Evolutionary conservation across 1,140 invertebrate genomes (phyloP).

Genomic region (Bombus terrestris): DNA sequence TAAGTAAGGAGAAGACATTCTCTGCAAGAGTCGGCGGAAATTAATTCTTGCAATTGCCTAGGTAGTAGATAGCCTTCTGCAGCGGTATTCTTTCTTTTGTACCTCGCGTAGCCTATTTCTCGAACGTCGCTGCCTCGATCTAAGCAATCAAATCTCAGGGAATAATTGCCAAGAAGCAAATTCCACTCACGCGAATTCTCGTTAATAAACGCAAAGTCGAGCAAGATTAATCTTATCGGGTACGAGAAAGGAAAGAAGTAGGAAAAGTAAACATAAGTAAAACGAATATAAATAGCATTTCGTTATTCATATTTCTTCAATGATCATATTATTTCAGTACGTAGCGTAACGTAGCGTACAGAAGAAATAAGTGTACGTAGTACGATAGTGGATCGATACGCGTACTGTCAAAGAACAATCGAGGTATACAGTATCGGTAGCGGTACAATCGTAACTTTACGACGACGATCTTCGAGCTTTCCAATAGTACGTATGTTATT

Average conservation of each 20-base stretch:
- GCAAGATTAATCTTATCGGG: neutral
- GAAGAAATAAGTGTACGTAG: neutral
- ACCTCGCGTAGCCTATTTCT: neutral
- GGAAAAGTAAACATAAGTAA: neutral
- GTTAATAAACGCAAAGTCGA: neutral
- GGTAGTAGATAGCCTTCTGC: constrained; percentile 6
- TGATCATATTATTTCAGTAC: no score
- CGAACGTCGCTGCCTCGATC: neutral
- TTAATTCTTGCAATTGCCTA: constrained; percentile 18
- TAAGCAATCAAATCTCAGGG: neutral
- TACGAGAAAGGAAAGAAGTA: neutral
- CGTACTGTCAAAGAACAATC: neutral
- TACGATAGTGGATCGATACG: no score
- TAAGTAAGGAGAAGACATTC: neutral
- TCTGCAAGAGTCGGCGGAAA: constrained; percentile 1
- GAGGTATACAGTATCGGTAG: neutral
- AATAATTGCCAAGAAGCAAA: neutral
- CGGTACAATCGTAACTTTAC: neutral
- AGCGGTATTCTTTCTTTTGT: neutral
- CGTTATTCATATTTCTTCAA: neutral
- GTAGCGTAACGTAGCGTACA: no score
- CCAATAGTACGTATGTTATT: neutral
- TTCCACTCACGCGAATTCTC: neutral
- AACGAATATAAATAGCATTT: neutral
- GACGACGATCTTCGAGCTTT: neutral